Percentiles rank a stretch among this genome's conserved stretches.
These are phyloP conservation scores for Lasiurus borealis DNA, from an alignment of 2,113 vertebrate genomes.

Conservation along the genomic window DNA sequence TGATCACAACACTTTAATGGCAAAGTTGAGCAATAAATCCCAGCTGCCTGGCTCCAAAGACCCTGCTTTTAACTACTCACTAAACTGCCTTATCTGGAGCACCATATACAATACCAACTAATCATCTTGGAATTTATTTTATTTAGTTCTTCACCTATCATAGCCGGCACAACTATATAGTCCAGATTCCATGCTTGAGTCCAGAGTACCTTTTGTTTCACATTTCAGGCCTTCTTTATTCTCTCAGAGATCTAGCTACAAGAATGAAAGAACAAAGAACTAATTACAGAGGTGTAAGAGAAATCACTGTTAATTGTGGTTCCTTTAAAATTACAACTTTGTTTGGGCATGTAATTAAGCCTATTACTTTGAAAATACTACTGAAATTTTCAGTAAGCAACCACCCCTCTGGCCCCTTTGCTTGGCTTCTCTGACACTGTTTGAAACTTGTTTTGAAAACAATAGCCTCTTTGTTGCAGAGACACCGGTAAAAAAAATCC, in stretches of 20 bases:
- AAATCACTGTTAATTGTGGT: slow-evolving; percentile 64
- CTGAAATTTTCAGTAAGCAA: slow-evolving; percentile 24
- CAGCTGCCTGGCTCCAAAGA: not conserved
- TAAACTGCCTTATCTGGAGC: not conserved
- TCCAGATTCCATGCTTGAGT: not conserved
- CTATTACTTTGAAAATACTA: slow-evolving; percentile 72
- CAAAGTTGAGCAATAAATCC: not conserved
- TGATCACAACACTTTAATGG: slow-evolving; percentile 7
- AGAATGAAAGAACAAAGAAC: slow-evolving; percentile 60
- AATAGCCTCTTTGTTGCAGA: slow-evolving; percentile 50
- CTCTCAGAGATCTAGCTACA: not conserved
- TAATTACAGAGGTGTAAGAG: slow-evolving; percentile 32
- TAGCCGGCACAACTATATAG: not conserved
- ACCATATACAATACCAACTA: not conserved
- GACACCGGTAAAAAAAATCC: not conserved
- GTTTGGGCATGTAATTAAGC: slow-evolving; percentile 31
- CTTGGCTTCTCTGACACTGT: slow-evolving; percentile 9
- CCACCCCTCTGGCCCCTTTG: not conserved
- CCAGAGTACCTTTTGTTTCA: not conserved
- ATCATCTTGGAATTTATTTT: not conserved
- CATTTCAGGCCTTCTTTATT: not conserved
- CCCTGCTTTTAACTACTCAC: not conserved
- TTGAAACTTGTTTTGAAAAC: slow-evolving; percentile 25
- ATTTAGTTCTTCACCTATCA: not conserved
- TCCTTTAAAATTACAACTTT: slow-evolving; percentile 36